Base-by-base conservation (phyloP, 2,797 vertebrate genomes). In the Acanthurus tractus region DNA sequence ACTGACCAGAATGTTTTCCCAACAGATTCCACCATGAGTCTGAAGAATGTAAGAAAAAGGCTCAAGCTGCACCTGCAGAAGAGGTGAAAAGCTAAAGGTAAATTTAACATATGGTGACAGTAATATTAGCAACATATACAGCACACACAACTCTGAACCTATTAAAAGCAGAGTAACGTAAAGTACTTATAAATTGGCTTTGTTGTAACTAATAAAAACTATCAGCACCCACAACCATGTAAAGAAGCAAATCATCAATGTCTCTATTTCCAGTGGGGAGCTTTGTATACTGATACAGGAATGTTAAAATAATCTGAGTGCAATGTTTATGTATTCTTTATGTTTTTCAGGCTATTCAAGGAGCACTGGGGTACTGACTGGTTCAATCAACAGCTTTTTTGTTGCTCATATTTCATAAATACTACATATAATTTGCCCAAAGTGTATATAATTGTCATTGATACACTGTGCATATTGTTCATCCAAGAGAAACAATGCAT, bases 11-110 rank as follows among this genome's bases (percentile, higher is more conserved):
- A 57, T 22, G 18, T 66, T 77, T 13, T 65, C 48, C 52, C 58
- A 18, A 53, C 77, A 94, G 94, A 87, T 94, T 90, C 65, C 80
- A 77, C 36, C 92, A 94, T 68, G 88, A 91, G 65, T 95, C 93
- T 92, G 89, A 93, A 44, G 91, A 94, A 52, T 95, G 94, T 77
- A 85, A 93, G 79, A 93, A 88, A 70, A 70, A 78, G 42, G 18
- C 58, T 76, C 49, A 58, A 64, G 63, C 75, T 58, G 57, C 52
- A 18, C 62, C 84, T 55, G 55, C 71, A 78, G 81, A 84, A 8
- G 65, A 84, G 68, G 14, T 38, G n/a, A 71, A 89, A 75, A 74
- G 23, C 49, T 91, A 76, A 20, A 91, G 75, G 89, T 91, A 74
- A 74, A 57, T 48, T 6, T 4, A 12, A 49, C 20, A 45, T 2